A percentile compares a stretch with the other conserved stretches of the same genome.
Evolutionary conservation across 1,140 invertebrate genomes (phyloP).

Genomic region (Fopius arisanus): DNA sequence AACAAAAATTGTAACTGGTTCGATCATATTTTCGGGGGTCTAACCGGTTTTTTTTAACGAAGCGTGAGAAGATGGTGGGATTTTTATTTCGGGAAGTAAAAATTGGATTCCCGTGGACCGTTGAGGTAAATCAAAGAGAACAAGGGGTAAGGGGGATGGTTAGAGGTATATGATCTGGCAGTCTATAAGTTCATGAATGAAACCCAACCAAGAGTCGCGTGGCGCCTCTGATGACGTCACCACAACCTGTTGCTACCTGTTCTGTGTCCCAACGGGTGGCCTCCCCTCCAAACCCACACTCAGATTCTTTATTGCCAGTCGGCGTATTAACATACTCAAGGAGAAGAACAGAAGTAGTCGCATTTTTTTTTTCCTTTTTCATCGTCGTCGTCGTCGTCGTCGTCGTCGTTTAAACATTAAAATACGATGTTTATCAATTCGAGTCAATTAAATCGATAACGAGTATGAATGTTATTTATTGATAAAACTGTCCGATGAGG

Average conservation of each 20-base stretch:
- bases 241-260: constrained; percentile 56
- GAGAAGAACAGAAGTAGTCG: neutral
- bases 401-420: too few relatives aligned
- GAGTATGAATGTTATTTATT: neutral
- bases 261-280: constrained; percentile 32
- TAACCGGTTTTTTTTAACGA: neutral
- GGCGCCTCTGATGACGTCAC: constrained; percentile 48
- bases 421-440: neutral
- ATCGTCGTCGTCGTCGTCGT: too few relatives aligned
- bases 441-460: neutral
- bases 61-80: constrained; percentile 6
- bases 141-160: neutral
- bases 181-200: constrained; percentile 47
- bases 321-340: neutral
- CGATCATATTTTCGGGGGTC: neutral
- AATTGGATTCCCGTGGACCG: neutral
- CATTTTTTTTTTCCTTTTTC: neutral
- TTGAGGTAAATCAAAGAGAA: neutral
- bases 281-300: constrained; percentile 24
- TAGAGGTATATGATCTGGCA: neutral
- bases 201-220: constrained; percentile 43
- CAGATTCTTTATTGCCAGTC: constrained; percentile 11
- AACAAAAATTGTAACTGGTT: neutral
- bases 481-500: neutral
- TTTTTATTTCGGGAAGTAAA: neutral